Base-by-base conservation (phyloP, 2,888 invertebrate species). In the Rhopalosiphum nymphaeae region DNA sequence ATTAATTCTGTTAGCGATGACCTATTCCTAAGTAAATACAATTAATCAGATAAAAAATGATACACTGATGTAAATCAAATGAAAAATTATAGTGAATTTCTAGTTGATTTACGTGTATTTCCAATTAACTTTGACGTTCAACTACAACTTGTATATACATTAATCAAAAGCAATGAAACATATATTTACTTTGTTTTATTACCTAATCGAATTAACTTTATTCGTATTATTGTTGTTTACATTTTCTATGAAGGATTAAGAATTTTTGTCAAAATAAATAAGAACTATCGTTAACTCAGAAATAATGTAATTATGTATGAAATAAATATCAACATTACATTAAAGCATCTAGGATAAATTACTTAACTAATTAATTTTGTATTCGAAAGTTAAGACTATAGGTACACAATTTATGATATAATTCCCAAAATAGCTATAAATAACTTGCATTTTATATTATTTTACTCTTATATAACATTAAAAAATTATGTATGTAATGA, bases 71-170 rank as follows among this genome's bases (percentile, higher is more conserved):
- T 56, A 91, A 42, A 85, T 78, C 21, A 78, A 46, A 36, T 57
- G 85, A 87, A 89, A 78, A 56, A 89, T 89, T 29, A 25, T 78
- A 88, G 25, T 10, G 25, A 84, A 53, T 78, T 93, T 89, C 44
- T 25, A 78, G 89, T 78, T 89, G 42, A 93, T 89, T 93, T 93
- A 44, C 53, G 25, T 84, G n/a, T 44, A 84, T 89, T n/a, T 84
- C n/a, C 78, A 93, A 89, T 93, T 89, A 89, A 89, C 88, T 84
- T 93, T 93, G 89, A 93, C 53, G 26, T 93, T 44, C 26, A 11
- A 78, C 29, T n/a, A 89, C 10, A 53, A 88, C 53, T 89, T 26
- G 53, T 86, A 61, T 3, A 11, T 44, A 56, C 78, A 93, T 89
- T 78, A 78, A 89, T 93, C 56, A 84, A 93, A 25, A n/a, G n/a